A percentile compares a stretch with the other conserved stretches of the same genome.
Evolutionary conservation across 1,140 invertebrate species (phyloP).

Genomic region (Drosophila eugracilis): DNA sequence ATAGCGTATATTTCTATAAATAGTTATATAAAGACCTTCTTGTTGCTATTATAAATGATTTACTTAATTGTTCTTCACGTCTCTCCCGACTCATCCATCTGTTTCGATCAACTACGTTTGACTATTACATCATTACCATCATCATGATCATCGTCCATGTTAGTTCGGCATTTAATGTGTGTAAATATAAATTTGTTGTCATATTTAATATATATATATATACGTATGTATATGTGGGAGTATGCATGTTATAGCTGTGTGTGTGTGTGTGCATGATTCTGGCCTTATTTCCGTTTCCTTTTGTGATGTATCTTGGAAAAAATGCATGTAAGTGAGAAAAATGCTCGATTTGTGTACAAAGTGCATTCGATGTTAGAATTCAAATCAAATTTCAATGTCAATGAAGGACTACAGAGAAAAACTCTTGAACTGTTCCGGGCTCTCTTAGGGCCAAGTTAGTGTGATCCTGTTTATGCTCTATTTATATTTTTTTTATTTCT

Average conservation of each 20-base stretch:
- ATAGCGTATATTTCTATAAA: constrained; percentile 64
- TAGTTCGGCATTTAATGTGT: constrained; percentile 61
- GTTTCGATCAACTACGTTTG: constrained; percentile 63
- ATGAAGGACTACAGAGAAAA: constrained; percentile 25
- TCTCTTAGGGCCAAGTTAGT: constrained; percentile 12
- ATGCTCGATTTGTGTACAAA: constrained; percentile 23
- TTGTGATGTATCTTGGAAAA: constrained; percentile 12
- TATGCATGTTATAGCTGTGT: constrained; percentile 47
- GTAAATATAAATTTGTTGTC: constrained; percentile 73
- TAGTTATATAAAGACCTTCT: constrained; percentile 73
- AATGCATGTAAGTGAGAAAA: constrained; percentile 20
- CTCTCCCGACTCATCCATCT: constrained; percentile 13
- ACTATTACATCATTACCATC: constrained; percentile 57
- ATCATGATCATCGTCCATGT: constrained; percentile 1
- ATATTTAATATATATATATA: constrained; percentile 44
- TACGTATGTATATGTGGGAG: too few species aligned
- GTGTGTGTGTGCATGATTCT: constrained; percentile 53
- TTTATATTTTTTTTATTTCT: constrained; percentile 52
- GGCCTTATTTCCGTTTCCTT: constrained; percentile 7
- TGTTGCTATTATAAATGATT: constrained; percentile 70
- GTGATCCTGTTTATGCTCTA: constrained; percentile 35
- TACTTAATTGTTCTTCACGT: constrained; percentile 43
- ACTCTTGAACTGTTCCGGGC: constrained; percentile 36
- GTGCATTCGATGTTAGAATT: constrained; percentile 20
- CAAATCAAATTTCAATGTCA: constrained; percentile 12